These are phyloP conservation scores for Conus canariensis DNA, from an alignment of 2,888 invertebrate genomes.

Conservation along the genomic window DNA sequence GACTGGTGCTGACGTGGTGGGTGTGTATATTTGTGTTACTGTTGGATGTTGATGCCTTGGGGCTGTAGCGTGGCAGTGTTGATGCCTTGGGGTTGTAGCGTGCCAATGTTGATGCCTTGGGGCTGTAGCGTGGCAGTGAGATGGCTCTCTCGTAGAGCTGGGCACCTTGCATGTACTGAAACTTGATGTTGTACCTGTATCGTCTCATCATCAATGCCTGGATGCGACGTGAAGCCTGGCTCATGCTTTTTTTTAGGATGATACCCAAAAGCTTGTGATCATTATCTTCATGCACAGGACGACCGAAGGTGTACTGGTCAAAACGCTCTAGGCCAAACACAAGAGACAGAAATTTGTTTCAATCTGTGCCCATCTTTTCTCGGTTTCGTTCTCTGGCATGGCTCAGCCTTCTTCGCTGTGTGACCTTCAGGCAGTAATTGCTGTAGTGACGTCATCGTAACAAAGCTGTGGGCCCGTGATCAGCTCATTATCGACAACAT, in stretches of 20 bases:
- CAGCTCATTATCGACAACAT: too few relatives aligned
- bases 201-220: slow-evolving; percentile 37
- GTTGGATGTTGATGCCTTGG: too few relatives aligned
- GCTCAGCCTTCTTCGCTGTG: too few relatives aligned
- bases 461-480: too few relatives aligned
- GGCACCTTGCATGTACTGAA: background rate
- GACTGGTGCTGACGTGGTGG: too few relatives aligned
- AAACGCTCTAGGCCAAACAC: slow-evolving; percentile 55
- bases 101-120: too few relatives aligned
- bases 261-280: slow-evolving; percentile 29
- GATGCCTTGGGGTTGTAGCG: too few relatives aligned
- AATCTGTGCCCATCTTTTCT: slow-evolving; percentile 59
- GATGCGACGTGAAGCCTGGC: slow-evolving; percentile 26
- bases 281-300: slow-evolving; percentile 29
- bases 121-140: too few relatives aligned
- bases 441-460: too few relatives aligned
- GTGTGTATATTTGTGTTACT: too few relatives aligned
- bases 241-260: background rate
- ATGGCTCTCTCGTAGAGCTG: background rate
- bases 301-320: slow-evolving; percentile 57
- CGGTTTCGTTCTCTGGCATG: slow-evolving; percentile 17
- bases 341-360: slow-evolving; percentile 51
- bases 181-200: slow-evolving; percentile 22
- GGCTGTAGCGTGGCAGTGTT: too few relatives aligned
- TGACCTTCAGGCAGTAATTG: too few relatives aligned